Percentiles rank a stretch among this genome's conserved stretches.
Evolutionary conservation across 2,888 invertebrate species (phyloP).

Genomic region (Cynaeus angustus): DNA sequence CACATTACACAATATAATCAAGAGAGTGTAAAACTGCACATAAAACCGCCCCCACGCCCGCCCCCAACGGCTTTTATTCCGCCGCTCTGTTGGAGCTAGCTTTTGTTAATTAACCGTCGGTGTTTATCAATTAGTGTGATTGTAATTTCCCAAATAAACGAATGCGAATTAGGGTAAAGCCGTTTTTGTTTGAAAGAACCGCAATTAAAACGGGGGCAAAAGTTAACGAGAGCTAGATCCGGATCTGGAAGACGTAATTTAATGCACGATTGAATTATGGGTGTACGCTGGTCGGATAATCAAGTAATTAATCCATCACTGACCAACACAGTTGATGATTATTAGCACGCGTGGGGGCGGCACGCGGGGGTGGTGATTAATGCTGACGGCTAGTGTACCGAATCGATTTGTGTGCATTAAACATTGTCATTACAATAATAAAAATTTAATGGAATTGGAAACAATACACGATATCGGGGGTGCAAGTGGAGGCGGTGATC

Average conservation of each 20-base stretch:
- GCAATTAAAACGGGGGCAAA: background rate
- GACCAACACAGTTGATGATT: conserved; percentile 34
- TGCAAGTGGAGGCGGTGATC: too few relatives aligned
- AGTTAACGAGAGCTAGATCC: conserved; percentile 8
- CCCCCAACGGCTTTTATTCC: conserved; percentile 2
- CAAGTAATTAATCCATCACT: conserved; percentile 38
- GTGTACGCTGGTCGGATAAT: conserved; percentile 27
- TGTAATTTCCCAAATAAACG: conserved; percentile 16
- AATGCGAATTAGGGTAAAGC: background rate
- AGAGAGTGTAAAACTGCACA: too few relatives aligned
- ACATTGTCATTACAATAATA: conserved; percentile 10
- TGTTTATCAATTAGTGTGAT: conserved; percentile 17
- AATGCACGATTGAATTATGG: conserved; percentile 31
- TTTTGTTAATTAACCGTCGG: conserved; percentile 10
- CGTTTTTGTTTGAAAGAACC: background rate
- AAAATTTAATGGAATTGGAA: background rate
- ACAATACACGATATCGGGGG: background rate
- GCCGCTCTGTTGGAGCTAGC: background rate
- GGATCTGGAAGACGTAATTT: conserved; percentile 9
- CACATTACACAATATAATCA: too few relatives aligned
- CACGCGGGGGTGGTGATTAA: conserved; percentile 17
- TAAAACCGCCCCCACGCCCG: background rate
- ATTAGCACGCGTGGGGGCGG: conserved; percentile 19
- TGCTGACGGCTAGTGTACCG: conserved; percentile 15
- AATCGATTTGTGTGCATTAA: conserved; percentile 14